These are phyloP conservation scores for Acanthurus leucopareius DNA, from an alignment of 2,797 vertebrate genomes.

Conservation along the genomic window DNA sequence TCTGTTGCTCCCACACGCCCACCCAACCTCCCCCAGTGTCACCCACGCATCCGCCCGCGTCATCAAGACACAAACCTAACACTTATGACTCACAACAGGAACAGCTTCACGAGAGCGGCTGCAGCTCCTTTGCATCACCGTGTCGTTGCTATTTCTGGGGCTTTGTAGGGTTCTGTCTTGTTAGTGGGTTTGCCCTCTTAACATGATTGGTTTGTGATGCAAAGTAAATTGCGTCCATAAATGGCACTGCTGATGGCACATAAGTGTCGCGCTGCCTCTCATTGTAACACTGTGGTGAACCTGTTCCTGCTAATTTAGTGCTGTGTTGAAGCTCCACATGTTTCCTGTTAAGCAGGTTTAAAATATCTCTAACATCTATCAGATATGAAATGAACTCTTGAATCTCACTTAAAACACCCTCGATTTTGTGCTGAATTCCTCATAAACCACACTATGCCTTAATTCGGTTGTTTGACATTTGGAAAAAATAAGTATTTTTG, in stretches of 20 bases:
- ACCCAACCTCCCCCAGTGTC: conserved; percentile 54
- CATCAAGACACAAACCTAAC: conserved; percentile 71
- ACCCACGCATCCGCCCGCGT: conserved; percentile 69
- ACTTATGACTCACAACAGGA: conserved; percentile 76
- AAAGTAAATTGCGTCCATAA: conserved; percentile 67
- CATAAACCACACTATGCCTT: neutral
- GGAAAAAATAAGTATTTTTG: neutral
- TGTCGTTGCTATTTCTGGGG: conserved; percentile 67
- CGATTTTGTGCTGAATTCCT: neutral
- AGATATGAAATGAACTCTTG: neutral
- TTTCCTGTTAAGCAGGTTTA: neutral
- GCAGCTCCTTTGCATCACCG: conserved; percentile 51
- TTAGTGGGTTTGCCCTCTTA: conserved; percentile 59
- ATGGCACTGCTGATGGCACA: conserved; percentile 46
- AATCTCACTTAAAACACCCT: neutral
- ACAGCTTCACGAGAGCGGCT: conserved; percentile 44
- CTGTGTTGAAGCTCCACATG: neutral
- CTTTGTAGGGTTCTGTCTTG: conserved; percentile 58
- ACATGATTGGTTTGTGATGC: conserved; percentile 72
- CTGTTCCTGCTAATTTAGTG: conserved; percentile 23
- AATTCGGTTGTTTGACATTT: neutral
- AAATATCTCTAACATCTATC: conserved; percentile 2
- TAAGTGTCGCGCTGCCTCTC: conserved; percentile 17
- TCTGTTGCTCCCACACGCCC: conserved; percentile 54
- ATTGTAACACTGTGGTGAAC: conserved; percentile 9